Percentiles rank a stretch among this genome's conserved stretches.
Evolutionary conservation across 92 coral and sea anemone genomes (phyloP).

Genomic region (Phenganax stokvisi): DNA sequence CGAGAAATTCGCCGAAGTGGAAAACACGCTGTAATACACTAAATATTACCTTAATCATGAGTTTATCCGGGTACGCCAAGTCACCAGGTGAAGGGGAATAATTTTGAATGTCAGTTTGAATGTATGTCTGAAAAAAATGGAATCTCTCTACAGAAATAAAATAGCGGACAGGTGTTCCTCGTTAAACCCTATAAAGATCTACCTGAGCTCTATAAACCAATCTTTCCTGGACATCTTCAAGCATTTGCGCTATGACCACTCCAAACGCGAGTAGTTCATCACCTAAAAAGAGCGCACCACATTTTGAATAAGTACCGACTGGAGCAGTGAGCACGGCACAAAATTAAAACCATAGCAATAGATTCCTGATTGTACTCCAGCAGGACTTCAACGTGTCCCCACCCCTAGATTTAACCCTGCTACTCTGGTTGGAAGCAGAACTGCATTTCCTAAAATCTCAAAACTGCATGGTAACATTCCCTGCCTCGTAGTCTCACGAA

Average conservation of each 20-base stretch:
- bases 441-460: too few species aligned
- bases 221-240: slow-evolving; percentile 96
- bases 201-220: slow-evolving; percentile 97
- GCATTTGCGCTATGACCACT: slow-evolving; percentile 80
- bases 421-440: too few species aligned
- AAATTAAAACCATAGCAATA: too few species aligned
- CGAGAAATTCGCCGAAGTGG: too few species aligned
- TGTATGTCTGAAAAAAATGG: slow-evolving; percentile 62
- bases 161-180: too few species aligned
- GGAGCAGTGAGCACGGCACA: background rate
- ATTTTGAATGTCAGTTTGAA: slow-evolving; percentile 80
- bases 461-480: too few species aligned
- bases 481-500: too few species aligned
- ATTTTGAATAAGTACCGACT: background rate
- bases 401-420: too few species aligned
- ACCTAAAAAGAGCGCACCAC: slow-evolving; percentile 41
- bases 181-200: background rate
- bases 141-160: background rate
- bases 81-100: slow-evolving; percentile 97
- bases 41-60: slow-evolving; percentile 65
- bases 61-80: slow-evolving; percentile 91
- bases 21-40: too few species aligned
- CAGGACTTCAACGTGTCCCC: too few species aligned
- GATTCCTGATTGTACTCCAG: too few species aligned
- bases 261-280: slow-evolving; percentile 93